phyloP scores from a whole-genome alignment of 2,113 vertebrate genomes.

The Heliornis fulica region DNA sequence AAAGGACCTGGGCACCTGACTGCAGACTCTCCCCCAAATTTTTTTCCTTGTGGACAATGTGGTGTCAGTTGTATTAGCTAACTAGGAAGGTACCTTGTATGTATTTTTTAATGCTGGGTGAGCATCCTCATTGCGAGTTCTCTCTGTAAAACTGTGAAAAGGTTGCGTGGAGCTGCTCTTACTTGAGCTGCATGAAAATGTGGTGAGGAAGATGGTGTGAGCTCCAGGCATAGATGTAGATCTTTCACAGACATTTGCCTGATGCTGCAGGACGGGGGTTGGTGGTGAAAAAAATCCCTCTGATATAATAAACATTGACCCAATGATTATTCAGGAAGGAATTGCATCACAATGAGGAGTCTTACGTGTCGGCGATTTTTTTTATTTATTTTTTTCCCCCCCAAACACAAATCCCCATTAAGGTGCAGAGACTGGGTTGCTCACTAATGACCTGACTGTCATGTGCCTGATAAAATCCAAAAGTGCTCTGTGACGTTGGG shows the following conservation, averaged over 20 bases:
- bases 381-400: not conserved
- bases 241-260: conserved; percentile 38
- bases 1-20: not conserved
- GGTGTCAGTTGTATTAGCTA: not conserved
- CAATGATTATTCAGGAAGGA: conserved; percentile 6
- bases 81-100: not conserved
- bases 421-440: conserved; percentile 34
- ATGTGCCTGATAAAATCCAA: conserved; percentile 39
- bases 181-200: not conserved
- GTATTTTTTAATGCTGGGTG: not conserved
- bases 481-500: not conserved
- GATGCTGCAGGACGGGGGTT: not conserved
- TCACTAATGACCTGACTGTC: conserved; percentile 1
- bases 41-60: no score
- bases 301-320: conserved; percentile 32
- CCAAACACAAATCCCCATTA: conserved; percentile 11
- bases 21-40: no score
- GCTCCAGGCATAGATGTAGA: not conserved
- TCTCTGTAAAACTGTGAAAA: not conserved
- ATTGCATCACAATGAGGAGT: conserved; percentile 18
- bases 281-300: not conserved
- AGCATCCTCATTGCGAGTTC: not conserved
- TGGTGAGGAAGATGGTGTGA: not conserved
- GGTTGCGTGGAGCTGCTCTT: not conserved
- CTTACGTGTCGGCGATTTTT: not conserved